These are phyloP conservation scores for Alouatta palliata DNA, from an alignment of 2,113 vertebrate genomes.

Conservation along the genomic window DNA sequence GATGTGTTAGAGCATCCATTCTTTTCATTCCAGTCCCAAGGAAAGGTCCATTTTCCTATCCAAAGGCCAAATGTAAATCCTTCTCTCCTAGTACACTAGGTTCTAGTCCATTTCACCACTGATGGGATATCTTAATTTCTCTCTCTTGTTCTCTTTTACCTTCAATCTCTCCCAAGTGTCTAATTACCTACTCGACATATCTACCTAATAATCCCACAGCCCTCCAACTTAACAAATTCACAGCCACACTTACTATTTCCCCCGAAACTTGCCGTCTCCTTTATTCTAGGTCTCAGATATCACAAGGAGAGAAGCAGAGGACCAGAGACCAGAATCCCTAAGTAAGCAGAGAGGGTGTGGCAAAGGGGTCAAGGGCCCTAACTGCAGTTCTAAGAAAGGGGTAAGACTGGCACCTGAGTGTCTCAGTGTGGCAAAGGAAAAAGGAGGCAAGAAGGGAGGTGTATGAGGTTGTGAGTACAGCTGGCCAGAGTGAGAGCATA, in stretches of 20 bases:
- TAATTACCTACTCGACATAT: not conserved
- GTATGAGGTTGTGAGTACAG: not conserved
- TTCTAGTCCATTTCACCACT: not conserved
- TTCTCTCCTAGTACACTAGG: not conserved
- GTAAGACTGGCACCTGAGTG: not conserved
- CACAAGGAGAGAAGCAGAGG: not conserved
- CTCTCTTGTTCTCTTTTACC: not conserved
- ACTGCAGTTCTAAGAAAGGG: not conserved
- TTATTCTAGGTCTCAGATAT: slow-evolving; percentile 12
- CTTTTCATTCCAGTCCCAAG: not conserved
- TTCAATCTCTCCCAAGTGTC: not conserved
- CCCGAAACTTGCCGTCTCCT: not conserved
- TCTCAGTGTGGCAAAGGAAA: not conserved
- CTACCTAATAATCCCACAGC: not conserved
- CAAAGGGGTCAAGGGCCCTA: not conserved
- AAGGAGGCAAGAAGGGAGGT: not conserved
- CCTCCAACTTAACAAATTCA: not conserved
- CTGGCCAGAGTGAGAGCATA: not conserved
- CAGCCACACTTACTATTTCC: not conserved
- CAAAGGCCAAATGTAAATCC: not conserved
- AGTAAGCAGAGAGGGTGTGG: not conserved
- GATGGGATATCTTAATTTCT: not conserved
- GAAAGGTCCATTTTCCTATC: not conserved
- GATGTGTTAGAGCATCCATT: not conserved
- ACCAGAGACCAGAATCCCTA: not conserved